These are phyloP conservation scores for Oasisia sp. DNA, from an alignment of 2,888 invertebrate species.

Conservation along the genomic window DNA sequence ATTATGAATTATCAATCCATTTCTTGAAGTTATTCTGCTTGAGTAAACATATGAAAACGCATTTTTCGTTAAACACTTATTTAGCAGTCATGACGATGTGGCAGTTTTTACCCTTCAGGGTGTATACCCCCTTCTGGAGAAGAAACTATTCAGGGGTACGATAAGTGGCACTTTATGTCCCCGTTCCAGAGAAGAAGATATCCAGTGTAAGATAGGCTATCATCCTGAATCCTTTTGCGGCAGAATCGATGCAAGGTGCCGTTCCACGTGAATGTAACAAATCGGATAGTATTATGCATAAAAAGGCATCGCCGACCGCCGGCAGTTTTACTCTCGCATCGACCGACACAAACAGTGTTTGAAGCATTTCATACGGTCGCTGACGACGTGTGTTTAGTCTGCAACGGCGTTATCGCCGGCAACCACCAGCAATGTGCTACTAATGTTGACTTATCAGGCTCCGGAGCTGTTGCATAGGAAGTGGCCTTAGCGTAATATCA, in stretches of 20 bases:
- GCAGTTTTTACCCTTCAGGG: too few relatives aligned
- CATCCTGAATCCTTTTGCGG: neutral
- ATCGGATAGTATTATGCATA: neutral
- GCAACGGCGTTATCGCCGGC: neutral
- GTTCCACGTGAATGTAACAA: neutral
- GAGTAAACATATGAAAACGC: neutral
- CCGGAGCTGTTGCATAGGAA: neutral
- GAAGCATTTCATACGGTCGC: neutral
- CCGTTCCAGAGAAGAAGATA: too few relatives aligned
- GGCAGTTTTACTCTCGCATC: neutral
- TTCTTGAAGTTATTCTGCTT: too few relatives aligned
- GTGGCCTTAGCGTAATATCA: neutral
- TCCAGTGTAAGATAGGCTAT: too few relatives aligned
- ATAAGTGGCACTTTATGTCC: too few relatives aligned
- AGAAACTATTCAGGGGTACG: too few relatives aligned
- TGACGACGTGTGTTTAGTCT: neutral
- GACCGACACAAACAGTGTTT: neutral
- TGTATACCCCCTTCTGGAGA: too few relatives aligned
- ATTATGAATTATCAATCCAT: too few relatives aligned
- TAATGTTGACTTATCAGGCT: neutral
- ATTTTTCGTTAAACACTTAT: neutral
- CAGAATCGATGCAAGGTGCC: neutral
- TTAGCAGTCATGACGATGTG: too few relatives aligned
- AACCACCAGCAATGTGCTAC: neutral
- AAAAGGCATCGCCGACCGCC: neutral